Conservation (phyloP, 2,888 invertebrate species). For the Corbicula japonica region DNA sequence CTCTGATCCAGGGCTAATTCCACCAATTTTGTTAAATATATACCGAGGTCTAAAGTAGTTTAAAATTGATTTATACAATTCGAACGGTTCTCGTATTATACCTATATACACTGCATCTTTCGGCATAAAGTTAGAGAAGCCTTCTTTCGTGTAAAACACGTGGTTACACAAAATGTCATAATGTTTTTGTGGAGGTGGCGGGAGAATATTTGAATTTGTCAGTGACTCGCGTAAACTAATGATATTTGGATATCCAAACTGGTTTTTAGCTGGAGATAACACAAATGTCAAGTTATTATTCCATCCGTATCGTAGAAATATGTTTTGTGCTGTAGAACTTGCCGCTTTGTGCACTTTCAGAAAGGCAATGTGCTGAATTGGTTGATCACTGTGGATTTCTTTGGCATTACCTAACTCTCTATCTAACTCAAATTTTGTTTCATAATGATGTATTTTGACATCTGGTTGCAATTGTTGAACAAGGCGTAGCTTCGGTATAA, state of each 20-base stretch:
- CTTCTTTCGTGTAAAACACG: slow-evolving; percentile 62
- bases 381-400: neutral
- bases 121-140: slow-evolving; percentile 65
- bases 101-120: slow-evolving; percentile 64
- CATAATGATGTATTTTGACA: neutral
- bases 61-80: slow-evolving; percentile 64
- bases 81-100: slow-evolving; percentile 70
- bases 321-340: slow-evolving; percentile 67
- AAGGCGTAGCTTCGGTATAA: too few relatives aligned
- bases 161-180: slow-evolving; percentile 72
- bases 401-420: neutral
- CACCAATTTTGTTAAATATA: slow-evolving; percentile 47
- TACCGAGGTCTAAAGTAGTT: slow-evolving; percentile 60
- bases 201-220: slow-evolving; percentile 59
- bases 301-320: slow-evolving; percentile 67
- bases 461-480: neutral
- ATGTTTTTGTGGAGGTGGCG: slow-evolving; percentile 52
- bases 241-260: slow-evolving; percentile 57
- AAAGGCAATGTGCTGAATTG: slow-evolving; percentile 67
- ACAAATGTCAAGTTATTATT: slow-evolving; percentile 63
- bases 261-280: slow-evolving; percentile 57
- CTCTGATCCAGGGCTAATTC: slow-evolving; percentile 32
- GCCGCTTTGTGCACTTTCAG: slow-evolving; percentile 71
- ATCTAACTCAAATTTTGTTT: neutral
- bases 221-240: slow-evolving; percentile 59